Percentiles rank a stretch among this genome's conserved stretches.
These are phyloP conservation scores for Helicoverpa armigera DNA, from an alignment of 1,140 invertebrate genomes.

Conservation along the genomic window DNA sequence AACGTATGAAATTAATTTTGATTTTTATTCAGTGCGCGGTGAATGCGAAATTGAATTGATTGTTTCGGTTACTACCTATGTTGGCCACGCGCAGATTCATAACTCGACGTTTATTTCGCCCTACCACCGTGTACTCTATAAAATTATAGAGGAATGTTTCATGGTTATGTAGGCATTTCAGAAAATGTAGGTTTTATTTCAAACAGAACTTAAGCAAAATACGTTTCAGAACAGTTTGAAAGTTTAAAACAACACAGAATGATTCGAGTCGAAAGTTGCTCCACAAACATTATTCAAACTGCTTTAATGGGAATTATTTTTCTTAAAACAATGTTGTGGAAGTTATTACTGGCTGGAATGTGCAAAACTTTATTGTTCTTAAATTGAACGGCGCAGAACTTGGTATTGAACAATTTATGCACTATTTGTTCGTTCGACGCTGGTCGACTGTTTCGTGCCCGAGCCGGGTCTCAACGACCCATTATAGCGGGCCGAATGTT, in stretches of 20 bases:
- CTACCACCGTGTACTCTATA: too few species aligned
- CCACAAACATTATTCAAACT: not conserved
- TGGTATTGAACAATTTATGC: constrained; percentile 26
- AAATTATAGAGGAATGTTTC: too few species aligned
- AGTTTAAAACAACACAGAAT: constrained; percentile 1
- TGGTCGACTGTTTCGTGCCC: not conserved
- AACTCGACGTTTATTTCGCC: too few species aligned
- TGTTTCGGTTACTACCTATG: not conserved
- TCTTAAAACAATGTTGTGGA: constrained; percentile 18
- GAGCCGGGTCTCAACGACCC: constrained; percentile 23
- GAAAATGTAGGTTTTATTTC: too few species aligned
- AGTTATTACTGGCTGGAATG: constrained; percentile 4
- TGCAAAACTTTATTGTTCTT: constrained; percentile 24
- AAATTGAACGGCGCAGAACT: constrained; percentile 11
- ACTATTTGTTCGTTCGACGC: not conserved
- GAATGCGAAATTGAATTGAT: not conserved
- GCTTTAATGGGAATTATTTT: not conserved
- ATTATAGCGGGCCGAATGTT: constrained; percentile 18
- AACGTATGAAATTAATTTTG: constrained; percentile 8
- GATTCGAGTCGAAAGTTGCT: not conserved
- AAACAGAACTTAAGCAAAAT: not conserved
- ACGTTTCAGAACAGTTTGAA: not conserved
- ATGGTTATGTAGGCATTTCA: too few species aligned
- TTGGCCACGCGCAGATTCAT: too few species aligned
- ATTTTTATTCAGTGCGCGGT: not conserved